Percentiles rank a stretch among this genome's conserved stretches.
Evolutionary conservation across 2,113 vertebrate genomes (phyloP).

Genomic region (Redunca redunca): DNA sequence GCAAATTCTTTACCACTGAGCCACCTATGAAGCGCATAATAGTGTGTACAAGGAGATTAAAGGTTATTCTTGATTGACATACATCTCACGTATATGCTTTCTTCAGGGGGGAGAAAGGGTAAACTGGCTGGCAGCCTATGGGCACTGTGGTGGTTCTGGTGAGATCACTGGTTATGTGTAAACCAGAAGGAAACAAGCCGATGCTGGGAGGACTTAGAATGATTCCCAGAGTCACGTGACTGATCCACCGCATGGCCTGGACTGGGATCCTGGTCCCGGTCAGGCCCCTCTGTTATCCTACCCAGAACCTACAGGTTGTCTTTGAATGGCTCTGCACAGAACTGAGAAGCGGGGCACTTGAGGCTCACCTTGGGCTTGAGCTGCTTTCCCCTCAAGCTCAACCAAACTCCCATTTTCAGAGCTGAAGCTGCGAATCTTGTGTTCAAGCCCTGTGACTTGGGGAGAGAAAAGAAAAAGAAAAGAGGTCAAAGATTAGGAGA

Average conservation of each 20-base stretch:
- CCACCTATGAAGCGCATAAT: fast-evolving
- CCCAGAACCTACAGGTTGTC: neutral
- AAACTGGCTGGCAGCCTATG: neutral
- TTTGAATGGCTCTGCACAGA: neutral
- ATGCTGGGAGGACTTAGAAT: neutral
- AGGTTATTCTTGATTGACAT: neutral
- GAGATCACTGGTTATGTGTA: neutral
- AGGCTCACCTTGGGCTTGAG: neutral
- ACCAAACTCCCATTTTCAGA: neutral
- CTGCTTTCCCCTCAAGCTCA: neutral
- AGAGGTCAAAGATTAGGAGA: neutral
- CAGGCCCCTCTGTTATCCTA: neutral
- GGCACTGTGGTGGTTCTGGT: neutral
- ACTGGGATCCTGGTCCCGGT: neutral
- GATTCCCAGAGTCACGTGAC: neutral
- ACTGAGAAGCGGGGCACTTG: neutral
- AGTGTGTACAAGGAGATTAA: neutral
- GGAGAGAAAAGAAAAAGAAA: neutral
- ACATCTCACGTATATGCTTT: neutral
- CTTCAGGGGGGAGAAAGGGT: neutral
- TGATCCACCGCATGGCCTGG: neutral
- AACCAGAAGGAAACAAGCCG: neutral
- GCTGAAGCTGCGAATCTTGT: neutral
- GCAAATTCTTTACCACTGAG: neutral
- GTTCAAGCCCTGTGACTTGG: neutral